Percentiles rank a stretch among this genome's conserved stretches.
phyloP scores from a whole-genome alignment of 2,113 vertebrate species.

The Salvator merianae region DNA sequence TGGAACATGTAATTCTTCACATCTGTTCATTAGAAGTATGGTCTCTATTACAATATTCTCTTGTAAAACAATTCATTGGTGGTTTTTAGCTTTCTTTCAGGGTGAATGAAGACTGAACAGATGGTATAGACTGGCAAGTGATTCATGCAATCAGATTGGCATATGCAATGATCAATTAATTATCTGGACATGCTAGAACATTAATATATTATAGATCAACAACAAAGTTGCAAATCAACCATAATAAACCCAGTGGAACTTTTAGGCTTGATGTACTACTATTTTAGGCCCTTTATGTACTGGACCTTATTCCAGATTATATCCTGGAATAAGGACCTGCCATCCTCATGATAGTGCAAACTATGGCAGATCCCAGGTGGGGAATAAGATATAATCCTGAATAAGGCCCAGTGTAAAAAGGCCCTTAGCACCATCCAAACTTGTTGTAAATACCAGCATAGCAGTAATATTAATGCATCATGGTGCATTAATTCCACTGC shows the following conservation, averaged over 20 bases:
- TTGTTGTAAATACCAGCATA: no score
- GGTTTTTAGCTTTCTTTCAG: conserved; percentile 14
- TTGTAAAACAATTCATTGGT: conserved; percentile 25
- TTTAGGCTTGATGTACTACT: no score
- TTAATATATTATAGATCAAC: not conserved
- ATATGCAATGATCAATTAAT: conserved; percentile 34
- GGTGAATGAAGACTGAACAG: conserved; percentile 19
- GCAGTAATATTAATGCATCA: no score
- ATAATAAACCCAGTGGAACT: not conserved
- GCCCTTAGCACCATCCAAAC: no score
- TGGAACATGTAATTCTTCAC: conserved; percentile 34
- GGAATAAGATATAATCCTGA: no score
- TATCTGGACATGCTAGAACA: conserved; percentile 18
- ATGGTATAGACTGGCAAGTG: not conserved
- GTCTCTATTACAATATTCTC: conserved; percentile 23
- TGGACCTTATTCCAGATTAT: no score
- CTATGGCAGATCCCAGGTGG: no score
- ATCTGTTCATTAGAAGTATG: conserved; percentile 22
- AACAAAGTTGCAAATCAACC: not conserved
- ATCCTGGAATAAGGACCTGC: not conserved
- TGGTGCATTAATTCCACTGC: no score
- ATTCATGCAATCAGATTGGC: not conserved
- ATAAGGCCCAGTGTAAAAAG: no score
- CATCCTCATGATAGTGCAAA: no score
- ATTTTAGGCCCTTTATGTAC: no score